These are phyloP conservation scores for Brachycybe producta DNA, from an alignment of 2,888 invertebrate species.

Conservation along the genomic window DNA sequence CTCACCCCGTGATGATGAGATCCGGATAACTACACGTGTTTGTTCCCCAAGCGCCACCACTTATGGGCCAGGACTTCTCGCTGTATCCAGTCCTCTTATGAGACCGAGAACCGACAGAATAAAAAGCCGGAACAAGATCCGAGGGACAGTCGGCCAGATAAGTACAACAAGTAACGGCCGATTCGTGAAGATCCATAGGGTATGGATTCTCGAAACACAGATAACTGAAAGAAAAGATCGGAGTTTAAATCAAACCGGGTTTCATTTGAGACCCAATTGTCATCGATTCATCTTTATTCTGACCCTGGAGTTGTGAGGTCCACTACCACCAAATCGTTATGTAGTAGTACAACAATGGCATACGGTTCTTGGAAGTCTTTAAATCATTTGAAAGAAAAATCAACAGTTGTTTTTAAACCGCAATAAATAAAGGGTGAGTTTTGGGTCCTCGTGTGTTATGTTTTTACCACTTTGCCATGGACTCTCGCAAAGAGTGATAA, in stretches of 20 bases:
- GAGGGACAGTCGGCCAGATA: conserved; percentile 97
- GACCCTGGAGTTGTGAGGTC: conserved; percentile 81
- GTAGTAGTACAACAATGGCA: conserved; percentile 91
- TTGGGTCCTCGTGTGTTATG: conserved; percentile 2
- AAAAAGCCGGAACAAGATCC: conserved; percentile 94
- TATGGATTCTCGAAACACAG: conserved; percentile 99
- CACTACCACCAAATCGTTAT: conserved; percentile 95
- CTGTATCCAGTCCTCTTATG: conserved; percentile 71
- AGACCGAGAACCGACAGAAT: conserved; percentile 69
- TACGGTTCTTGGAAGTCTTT: conserved; percentile 93
- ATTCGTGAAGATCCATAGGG: conserved; percentile 99
- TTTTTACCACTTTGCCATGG: conserved; percentile 77
- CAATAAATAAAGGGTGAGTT: not conserved
- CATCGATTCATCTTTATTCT: conserved; percentile 18
- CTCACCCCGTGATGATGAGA: conserved; percentile 91
- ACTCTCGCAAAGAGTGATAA: conserved; percentile 87
- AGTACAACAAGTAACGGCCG: conserved; percentile 90
- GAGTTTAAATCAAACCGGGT: not conserved
- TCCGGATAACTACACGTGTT: conserved; percentile 95
- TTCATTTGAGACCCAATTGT: not conserved
- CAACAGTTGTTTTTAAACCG: not conserved
- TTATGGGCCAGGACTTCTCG: conserved; percentile 89
- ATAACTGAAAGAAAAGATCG: conserved; percentile 43
- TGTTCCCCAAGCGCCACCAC: conserved; percentile 91
- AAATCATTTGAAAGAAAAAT: conserved; percentile 32